Evolutionary conservation across 2,888 invertebrate genomes (phyloP), one percentile per base, ranked within the genome.

Genomic region (Tinea pellionella): DNA sequence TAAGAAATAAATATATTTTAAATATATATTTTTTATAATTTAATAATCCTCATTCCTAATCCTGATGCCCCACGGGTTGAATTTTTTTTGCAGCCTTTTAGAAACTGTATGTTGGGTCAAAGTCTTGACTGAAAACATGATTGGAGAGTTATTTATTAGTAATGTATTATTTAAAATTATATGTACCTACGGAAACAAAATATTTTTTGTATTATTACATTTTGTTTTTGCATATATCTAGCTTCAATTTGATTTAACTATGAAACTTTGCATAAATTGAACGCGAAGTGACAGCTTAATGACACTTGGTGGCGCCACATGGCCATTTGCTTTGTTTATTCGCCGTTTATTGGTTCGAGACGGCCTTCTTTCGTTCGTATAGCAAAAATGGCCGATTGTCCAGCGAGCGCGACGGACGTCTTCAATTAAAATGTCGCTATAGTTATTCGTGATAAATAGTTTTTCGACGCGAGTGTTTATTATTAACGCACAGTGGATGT

Each of bases 311-410:
- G 47, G 47, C 47, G 47, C 47, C 47, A 47, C 47, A 47, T 47
- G 47, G 47, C 47, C 47, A 47, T 47, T 47, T 15, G 16, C 47
- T 47, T 47, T 47, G 47, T 47, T 47, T 47, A 47, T 47, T 47
- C 47, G 47, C 47, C 61, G 62, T 59, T 65, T 64, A 73, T 74
- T 73, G 74, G 73, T 65, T 62, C 61, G 64, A 62, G 65, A 61
- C 61, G 41, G 64, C 71, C 72, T 68, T 74, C 68, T 61, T 72
- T 71, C 67, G 67, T 69, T 71, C 72, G 66, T 67, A 24, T 24
- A 73, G 70, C 74, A 84, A 86, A 47, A 81, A 86, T 86, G 86
- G 86, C 86, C 72, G 86, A 77, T 74, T 67, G 69, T 73, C 75
- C 72, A 75, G 74, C 72, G 74, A 75, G 72, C 76, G 68, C 72